Evolutionary conservation across 2,113 vertebrate species (phyloP).

Genomic region (Gallinago paraguaiae): DNA sequence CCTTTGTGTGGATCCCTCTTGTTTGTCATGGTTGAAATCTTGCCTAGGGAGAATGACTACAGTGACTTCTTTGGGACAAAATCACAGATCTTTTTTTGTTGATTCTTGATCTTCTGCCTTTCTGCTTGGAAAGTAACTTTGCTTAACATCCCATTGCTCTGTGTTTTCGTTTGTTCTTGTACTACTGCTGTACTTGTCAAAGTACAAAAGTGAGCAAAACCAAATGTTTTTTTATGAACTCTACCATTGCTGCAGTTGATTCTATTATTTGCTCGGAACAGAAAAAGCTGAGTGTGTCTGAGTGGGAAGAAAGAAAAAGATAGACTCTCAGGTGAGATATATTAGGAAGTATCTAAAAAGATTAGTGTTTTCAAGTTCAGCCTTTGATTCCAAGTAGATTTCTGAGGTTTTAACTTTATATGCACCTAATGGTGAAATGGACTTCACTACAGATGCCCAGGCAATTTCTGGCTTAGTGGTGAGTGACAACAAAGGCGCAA

Average conservation of each 20-base stretch:
- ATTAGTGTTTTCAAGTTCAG: neutral
- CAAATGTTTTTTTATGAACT: neutral
- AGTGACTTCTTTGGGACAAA: neutral
- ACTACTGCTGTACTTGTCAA: neutral
- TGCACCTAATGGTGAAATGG: fast-evolving
- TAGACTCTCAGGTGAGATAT: neutral
- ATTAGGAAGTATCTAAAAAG: neutral
- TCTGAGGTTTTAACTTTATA: neutral
- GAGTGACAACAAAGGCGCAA: neutral
- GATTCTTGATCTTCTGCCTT: neutral
- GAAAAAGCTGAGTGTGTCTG: neutral
- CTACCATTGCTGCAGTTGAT: fast-evolving
- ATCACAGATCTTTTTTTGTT: neutral
- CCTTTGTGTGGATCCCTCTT: neutral
- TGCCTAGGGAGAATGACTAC: neutral
- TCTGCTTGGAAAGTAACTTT: neutral
- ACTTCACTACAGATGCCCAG: neutral
- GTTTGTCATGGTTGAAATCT: neutral
- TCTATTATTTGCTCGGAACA: neutral
- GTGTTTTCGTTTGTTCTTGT: neutral
- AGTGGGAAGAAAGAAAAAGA: neutral
- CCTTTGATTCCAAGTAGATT: neutral
- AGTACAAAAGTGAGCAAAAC: neutral
- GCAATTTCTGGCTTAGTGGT: neutral
- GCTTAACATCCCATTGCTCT: neutral